These are phyloP conservation scores for Amaurobius ferox DNA, from an alignment of 2,888 invertebrate species.

Conservation along the genomic window DNA sequence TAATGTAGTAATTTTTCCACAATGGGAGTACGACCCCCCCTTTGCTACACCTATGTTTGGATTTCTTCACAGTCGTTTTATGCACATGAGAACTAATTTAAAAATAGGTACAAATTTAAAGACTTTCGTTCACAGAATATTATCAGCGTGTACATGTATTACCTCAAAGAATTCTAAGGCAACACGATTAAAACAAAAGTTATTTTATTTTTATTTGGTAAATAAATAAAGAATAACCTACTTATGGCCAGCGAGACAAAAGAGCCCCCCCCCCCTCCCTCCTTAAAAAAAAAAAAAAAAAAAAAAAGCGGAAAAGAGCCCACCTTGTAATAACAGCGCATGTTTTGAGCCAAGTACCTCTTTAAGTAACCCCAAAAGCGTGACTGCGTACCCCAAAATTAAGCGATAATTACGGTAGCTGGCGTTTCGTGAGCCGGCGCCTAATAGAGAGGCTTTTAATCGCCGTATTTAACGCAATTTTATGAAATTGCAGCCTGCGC, in stretches of 20 bases:
- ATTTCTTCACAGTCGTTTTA: no score
- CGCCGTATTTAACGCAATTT: slow-evolving; percentile 13
- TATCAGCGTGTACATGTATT: no score
- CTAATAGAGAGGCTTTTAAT: slow-evolving; percentile 19
- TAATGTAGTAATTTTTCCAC: no score
- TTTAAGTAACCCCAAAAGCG: slow-evolving; percentile 18
- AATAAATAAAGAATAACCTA: background rate
- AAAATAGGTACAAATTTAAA: no score
- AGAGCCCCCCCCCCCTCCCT: background rate
- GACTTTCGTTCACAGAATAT: no score
- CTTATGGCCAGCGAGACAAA: background rate
- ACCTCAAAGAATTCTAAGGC: no score
- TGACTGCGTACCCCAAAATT: slow-evolving; percentile 24
- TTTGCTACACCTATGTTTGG: no score
- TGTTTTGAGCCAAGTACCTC: slow-evolving; percentile 10
- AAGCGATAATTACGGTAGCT: slow-evolving; percentile 31
- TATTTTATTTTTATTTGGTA: background rate
- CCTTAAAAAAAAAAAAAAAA: background rate
- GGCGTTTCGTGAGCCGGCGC: background rate
- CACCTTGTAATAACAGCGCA: background rate
- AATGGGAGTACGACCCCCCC: no score
- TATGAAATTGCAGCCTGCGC: slow-evolving; percentile 11
- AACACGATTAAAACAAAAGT: no score
- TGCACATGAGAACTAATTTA: no score
- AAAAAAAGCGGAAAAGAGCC: background rate